Conservation (phyloP, 2,888 invertebrate species). For the Elegia similella region DNA sequence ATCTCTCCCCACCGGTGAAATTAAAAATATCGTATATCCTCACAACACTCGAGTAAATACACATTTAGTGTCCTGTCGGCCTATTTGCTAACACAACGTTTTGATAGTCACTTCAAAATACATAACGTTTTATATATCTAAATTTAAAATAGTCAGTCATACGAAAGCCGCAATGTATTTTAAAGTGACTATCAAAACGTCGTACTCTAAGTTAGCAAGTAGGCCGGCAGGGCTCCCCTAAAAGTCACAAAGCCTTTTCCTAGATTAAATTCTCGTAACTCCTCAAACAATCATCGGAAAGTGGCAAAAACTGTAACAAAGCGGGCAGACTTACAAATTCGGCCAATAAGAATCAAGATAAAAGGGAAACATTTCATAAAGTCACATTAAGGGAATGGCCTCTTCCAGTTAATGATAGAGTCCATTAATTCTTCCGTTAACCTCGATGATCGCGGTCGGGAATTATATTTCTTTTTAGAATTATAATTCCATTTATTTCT, state of each 20-base stretch:
- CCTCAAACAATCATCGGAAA: not conserved
- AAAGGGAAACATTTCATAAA: constrained; percentile 18
- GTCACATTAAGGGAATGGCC: constrained; percentile 18
- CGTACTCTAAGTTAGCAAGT: too few species aligned
- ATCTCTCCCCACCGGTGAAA: too few species aligned
- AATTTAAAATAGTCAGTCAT: too few species aligned
- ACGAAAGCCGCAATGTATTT: too few species aligned
- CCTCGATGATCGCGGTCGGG: constrained; percentile 1
- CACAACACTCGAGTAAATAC: too few species aligned
- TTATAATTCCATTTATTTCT: constrained; percentile 5
- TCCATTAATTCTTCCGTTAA: constrained; percentile 17
- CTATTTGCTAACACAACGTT: too few species aligned
- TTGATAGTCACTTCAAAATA: too few species aligned
- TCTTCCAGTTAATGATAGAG: constrained; percentile 18
- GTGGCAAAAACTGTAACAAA: constrained; percentile 9
- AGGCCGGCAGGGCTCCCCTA: too few species aligned
- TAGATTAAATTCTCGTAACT: not conserved
- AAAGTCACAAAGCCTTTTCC: not conserved
- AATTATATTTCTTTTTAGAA: constrained; percentile 11
- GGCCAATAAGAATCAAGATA: constrained; percentile 18
- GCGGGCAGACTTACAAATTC: constrained; percentile 12
- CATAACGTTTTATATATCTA: too few species aligned
- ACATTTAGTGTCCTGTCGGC: too few species aligned
- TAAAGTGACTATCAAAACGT: too few species aligned
- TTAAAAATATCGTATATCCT: too few species aligned